phyloP scores from a whole-genome alignment of 2,888 invertebrate genomes.

The Pandemis corylana region DNA sequence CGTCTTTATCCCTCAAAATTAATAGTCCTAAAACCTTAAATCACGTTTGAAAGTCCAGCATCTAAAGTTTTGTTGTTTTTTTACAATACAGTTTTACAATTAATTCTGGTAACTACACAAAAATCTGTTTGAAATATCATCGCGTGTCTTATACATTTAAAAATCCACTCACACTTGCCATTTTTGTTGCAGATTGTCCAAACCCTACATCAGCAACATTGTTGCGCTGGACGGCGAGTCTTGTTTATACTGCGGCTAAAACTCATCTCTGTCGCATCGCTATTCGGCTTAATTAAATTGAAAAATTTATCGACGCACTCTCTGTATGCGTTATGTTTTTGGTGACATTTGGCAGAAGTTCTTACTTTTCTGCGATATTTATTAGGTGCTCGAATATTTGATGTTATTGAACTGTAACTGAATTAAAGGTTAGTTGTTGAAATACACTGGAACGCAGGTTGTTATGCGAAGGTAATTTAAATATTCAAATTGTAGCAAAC shows the following conservation, averaged over 20 bases:
- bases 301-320: conserved; percentile 66
- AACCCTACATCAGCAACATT: conserved; percentile 47
- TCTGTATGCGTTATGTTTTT: conserved; percentile 47
- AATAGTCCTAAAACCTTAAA: no score
- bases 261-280: conserved; percentile 37
- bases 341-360: conserved; percentile 61
- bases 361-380: conserved; percentile 33
- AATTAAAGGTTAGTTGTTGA: conserved; percentile 4
- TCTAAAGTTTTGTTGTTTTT: no score
- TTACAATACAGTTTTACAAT: no score
- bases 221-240: conserved; percentile 51
- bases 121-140: neutral
- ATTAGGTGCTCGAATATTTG: conserved; percentile 6
- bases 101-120: neutral
- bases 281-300: conserved; percentile 67
- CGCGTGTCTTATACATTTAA: neutral
- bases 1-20: no score
- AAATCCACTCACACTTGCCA: conserved; percentile 26
- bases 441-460: neutral
- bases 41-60: no score
- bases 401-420: conserved; percentile 2
- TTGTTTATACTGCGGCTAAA: conserved; percentile 41
- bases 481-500: neutral
- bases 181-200: conserved; percentile 36
- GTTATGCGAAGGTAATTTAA: neutral